phyloP scores from a whole-genome alignment of 2,888 invertebrate species.

The Holacanthella duospinosa region DNA sequence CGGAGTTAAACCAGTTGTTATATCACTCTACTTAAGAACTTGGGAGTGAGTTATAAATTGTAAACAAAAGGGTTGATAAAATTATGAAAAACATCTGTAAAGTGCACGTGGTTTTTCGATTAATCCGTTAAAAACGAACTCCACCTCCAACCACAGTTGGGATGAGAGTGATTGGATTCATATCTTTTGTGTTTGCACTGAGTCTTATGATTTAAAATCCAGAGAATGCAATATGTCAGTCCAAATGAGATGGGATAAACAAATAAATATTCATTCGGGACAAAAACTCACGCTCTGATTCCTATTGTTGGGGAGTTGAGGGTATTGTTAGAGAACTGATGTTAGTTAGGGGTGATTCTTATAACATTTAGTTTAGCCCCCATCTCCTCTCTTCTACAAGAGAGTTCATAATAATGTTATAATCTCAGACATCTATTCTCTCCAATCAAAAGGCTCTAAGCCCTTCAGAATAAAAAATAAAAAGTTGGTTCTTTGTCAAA shows the following conservation, averaged over 20 bases:
- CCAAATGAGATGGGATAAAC: conserved; percentile 7
- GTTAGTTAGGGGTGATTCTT: not conserved
- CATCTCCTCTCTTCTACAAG: conserved; percentile 1
- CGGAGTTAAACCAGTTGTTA: too few relatives aligned
- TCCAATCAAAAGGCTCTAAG: not conserved
- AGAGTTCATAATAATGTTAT: not conserved
- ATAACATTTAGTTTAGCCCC: conserved; percentile 12
- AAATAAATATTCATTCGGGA: conserved; percentile 13
- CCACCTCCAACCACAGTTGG: too few relatives aligned
- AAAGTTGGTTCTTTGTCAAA: not conserved
- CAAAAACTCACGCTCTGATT: not conserved
- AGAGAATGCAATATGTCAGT: conserved; percentile 5
- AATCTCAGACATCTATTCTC: not conserved
- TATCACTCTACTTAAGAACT: too few relatives aligned
- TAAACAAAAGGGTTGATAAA: too few relatives aligned
- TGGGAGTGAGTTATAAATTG: too few relatives aligned
- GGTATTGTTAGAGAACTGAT: not conserved
- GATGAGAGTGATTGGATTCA: not conserved
- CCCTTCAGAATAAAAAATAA: not conserved
- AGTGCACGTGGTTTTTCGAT: too few relatives aligned
- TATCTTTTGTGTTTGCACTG: too few relatives aligned
- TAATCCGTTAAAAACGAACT: too few relatives aligned
- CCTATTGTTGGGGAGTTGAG: not conserved
- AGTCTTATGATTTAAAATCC: not conserved
- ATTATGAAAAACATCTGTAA: too few relatives aligned